Conservation (phyloP, 1,140 invertebrate species). For the Dermatophagoides farinae region DNA sequence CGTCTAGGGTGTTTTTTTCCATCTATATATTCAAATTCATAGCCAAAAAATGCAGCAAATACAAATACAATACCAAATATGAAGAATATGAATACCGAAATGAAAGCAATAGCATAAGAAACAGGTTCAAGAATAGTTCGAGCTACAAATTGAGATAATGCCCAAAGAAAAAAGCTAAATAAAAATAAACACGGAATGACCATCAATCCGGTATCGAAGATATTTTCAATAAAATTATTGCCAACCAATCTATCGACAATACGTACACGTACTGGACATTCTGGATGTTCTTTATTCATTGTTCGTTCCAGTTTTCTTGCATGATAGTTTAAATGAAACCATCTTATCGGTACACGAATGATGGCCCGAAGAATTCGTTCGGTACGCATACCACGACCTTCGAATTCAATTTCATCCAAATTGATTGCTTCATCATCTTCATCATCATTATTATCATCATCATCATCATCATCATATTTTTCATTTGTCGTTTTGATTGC, state of each 20-base stretch:
- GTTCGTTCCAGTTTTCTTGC: background rate
- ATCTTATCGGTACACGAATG: conserved; percentile 8
- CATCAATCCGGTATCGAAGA: conserved; percentile 6
- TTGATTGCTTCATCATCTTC: background rate
- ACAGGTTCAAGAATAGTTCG: background rate
- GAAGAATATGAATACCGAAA: conserved; percentile 1
- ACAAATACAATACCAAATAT: conserved; percentile 8
- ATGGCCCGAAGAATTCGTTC: conserved; percentile 10
- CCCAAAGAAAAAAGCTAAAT: conserved; percentile 6
- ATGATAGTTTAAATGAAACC: conserved; percentile 9
- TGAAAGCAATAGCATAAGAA: background rate
- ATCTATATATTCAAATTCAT: conserved; percentile 11
- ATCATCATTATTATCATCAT: background rate
- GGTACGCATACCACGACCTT: conserved; percentile 7
- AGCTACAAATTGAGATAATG: background rate
- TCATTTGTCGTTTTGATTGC: conserved; percentile 7
- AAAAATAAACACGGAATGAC: conserved; percentile 7
- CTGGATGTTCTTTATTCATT: conserved; percentile 10
- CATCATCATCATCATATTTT: background rate
- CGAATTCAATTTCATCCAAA: conserved; percentile 3
- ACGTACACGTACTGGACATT: conserved; percentile 6
- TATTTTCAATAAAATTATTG: conserved; percentile 1
- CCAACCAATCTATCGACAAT: conserved; percentile 9
- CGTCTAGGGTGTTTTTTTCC: background rate
- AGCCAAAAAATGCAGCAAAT: conserved; percentile 10